Evolutionary conservation across 2,888 invertebrate genomes (phyloP).

Genomic region (Tenthredo livida): DNA sequence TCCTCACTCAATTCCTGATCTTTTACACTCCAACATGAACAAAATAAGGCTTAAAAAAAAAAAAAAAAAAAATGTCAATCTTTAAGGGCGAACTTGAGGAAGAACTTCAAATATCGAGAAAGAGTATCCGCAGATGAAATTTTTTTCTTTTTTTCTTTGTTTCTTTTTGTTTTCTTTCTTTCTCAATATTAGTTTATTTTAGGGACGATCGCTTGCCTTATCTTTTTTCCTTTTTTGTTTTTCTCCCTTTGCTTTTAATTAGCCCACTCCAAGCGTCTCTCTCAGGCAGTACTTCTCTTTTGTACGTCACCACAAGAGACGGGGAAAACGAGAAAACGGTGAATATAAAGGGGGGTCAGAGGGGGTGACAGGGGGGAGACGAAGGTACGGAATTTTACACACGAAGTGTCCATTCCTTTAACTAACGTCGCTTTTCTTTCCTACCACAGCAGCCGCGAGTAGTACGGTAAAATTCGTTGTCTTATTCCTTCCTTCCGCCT

Average conservation of each 20-base stretch:
- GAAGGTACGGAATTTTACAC: constrained; percentile 29
- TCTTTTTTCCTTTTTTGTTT: neutral
- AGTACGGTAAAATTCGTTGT: constrained; percentile 21
- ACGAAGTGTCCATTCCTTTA: constrained; percentile 41
- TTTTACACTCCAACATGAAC: neutral
- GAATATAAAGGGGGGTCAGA: neutral
- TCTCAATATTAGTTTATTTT: constrained; percentile 20
- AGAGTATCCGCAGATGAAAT: neutral
- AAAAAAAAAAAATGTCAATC: neutral
- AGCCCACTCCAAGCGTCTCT: constrained; percentile 32
- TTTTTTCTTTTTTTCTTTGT: neutral
- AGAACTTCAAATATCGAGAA: neutral
- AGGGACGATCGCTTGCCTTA: constrained; percentile 31
- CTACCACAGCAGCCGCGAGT: neutral
- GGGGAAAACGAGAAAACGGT: neutral
- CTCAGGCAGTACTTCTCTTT: constrained; percentile 32
- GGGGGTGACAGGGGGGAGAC: neutral
- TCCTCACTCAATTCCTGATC: neutral
- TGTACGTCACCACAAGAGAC: constrained; percentile 20
- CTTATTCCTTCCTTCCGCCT: neutral
- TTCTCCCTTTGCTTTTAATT: constrained; percentile 35
- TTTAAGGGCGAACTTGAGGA: neutral
- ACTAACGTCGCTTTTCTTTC: constrained; percentile 23
- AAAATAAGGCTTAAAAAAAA: neutral
- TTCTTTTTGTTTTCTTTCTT: neutral